Conservation (phyloP, 2,888 invertebrate species). For the Schrankia costaestrigalis region DNA sequence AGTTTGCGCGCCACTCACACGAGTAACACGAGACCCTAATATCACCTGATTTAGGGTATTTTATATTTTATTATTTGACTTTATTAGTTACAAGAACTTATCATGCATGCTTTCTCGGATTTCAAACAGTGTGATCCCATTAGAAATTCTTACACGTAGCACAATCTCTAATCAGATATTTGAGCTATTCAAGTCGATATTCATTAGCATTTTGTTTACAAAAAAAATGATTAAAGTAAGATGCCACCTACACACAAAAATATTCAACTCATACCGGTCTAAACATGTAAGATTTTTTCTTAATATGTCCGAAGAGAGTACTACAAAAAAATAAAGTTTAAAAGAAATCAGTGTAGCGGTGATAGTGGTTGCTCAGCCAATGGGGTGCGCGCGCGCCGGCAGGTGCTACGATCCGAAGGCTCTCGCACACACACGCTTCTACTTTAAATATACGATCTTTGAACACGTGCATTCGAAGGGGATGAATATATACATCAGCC, state of each 20-base stretch:
- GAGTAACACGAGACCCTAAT: conserved; percentile 49
- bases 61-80: conserved; percentile 11
- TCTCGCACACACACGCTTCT: conserved; percentile 64
- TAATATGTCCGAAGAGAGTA: conserved; percentile 69
- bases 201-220: conserved; percentile 70
- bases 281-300: conserved; percentile 76
- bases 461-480: conserved; percentile 81
- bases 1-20: conserved; percentile 43
- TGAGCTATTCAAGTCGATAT: conserved; percentile 46
- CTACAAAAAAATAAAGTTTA: conserved; percentile 72
- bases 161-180: conserved; percentile 43
- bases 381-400: conserved; percentile 72
- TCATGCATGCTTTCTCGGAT: too few relatives aligned
- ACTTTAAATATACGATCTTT: conserved; percentile 68
- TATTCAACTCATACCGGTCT: conserved; percentile 70
- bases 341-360: conserved; percentile 80
- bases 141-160: conserved; percentile 28
- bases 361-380: conserved; percentile 71
- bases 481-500: conserved; percentile 58
- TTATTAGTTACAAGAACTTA: too few relatives aligned
- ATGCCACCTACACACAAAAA: conserved; percentile 77
- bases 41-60: conserved; percentile 28
- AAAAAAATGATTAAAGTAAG: conserved; percentile 65
- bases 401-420: conserved; percentile 68
- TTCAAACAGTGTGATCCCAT: conserved; percentile 12